phyloP scores from a whole-genome alignment of 2,888 invertebrate species.

The Andrena hattorfiana region DNA sequence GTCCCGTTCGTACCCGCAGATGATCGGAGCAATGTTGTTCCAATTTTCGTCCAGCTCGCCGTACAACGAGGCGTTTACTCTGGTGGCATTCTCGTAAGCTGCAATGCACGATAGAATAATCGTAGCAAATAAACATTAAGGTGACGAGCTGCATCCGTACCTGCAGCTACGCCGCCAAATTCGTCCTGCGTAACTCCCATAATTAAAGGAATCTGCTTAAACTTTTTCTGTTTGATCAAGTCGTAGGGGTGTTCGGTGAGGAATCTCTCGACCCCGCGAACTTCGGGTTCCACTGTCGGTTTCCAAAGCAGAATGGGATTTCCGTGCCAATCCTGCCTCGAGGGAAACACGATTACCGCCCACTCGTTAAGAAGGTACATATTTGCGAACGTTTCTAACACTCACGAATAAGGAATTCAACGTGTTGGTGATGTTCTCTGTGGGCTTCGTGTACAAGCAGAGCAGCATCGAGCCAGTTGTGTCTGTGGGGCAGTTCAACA shows the following conservation, averaged over 20 bases:
- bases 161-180: conserved; percentile 88
- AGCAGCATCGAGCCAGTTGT: conserved; percentile 86
- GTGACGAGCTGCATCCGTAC: conserved; percentile 85
- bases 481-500: conserved; percentile 87
- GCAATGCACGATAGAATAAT: background rate
- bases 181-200: conserved; percentile 89
- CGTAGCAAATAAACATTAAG: background rate
- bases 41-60: conserved; percentile 88
- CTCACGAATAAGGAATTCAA: conserved; percentile 71
- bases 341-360: background rate
- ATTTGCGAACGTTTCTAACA: background rate
- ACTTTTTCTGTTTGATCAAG: conserved; percentile 87
- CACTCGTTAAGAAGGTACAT: too few species aligned
- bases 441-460: conserved; percentile 86
- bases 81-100: conserved; percentile 21
- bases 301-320: conserved; percentile 87
- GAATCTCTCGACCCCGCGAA: conserved; percentile 88
- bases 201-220: conserved; percentile 88
- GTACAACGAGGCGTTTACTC: conserved; percentile 85
- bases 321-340: conserved; percentile 86
- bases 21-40: conserved; percentile 88
- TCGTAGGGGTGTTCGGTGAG: conserved; percentile 87
- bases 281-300: conserved; percentile 89
- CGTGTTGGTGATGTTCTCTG: conserved; percentile 69
- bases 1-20: conserved; percentile 87